Percentiles rank a stretch among this genome's conserved stretches.
Conservation (phyloP, 2,888 invertebrate genomes). For the Amitus sp. region DNA sequence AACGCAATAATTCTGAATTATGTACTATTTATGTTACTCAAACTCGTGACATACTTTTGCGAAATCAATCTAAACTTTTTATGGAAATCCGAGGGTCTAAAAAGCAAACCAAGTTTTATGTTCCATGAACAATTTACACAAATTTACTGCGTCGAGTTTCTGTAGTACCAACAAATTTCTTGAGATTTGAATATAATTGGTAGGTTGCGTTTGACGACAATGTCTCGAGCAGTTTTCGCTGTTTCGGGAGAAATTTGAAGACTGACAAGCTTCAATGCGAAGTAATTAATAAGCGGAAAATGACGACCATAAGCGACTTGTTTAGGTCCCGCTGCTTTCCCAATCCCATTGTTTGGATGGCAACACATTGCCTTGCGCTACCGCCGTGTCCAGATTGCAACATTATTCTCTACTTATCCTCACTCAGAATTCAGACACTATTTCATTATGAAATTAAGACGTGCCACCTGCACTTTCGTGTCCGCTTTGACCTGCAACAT, state of each 20-base stretch:
- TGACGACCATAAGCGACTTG: constrained; percentile 30
- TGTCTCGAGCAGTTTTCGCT: too few relatives aligned
- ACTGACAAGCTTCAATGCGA: constrained; percentile 1
- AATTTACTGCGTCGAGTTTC: too few relatives aligned
- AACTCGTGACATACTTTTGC: too few relatives aligned
- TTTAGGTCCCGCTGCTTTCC: constrained; percentile 44
- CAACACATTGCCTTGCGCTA: constrained; percentile 38
- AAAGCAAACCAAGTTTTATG: too few relatives aligned
- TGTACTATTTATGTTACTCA: too few relatives aligned
- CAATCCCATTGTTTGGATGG: constrained; percentile 51
- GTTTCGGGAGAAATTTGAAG: neutral
- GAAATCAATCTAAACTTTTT: too few relatives aligned
- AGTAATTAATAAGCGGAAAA: constrained; percentile 24
- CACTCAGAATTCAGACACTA: constrained; percentile 18
- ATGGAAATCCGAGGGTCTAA: too few relatives aligned
- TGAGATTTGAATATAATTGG: too few relatives aligned
- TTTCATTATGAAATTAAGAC: constrained; percentile 30
- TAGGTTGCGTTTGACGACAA: too few relatives aligned
- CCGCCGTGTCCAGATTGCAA: constrained; percentile 34
- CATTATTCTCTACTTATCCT: constrained; percentile 26
- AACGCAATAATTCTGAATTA: too few relatives aligned
- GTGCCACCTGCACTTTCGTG: constrained; percentile 37
- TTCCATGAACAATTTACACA: too few relatives aligned
- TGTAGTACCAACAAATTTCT: too few relatives aligned
- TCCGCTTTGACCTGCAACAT: constrained; percentile 1